A percentile compares a stretch with the other conserved stretches of the same genome.
Conservation (phyloP, 2,797 vertebrate genomes). For the Sandelia bainsii region DNA sequence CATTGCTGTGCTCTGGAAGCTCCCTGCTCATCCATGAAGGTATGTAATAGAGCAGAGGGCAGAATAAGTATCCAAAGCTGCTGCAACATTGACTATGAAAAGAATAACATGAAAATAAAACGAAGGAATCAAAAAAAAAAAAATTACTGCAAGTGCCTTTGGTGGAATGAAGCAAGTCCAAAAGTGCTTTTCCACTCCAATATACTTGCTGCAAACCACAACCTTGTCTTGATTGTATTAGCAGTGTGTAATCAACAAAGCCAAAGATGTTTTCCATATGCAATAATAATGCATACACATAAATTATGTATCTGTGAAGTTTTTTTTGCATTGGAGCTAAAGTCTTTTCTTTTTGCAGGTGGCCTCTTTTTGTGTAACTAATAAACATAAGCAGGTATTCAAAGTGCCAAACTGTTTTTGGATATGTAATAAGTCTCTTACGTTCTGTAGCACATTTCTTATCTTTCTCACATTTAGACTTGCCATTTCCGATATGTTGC, state of each 20-base stretch:
- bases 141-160: background rate
- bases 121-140: conserved; percentile 2
- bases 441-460: too few species aligned
- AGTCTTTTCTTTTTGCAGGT: conserved; percentile 59
- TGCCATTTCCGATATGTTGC: background rate
- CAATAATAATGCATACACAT: background rate
- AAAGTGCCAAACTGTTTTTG: conserved; percentile 32
- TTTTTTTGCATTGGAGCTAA: conserved; percentile 6
- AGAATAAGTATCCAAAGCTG: background rate
- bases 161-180: background rate
- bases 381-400: conserved; percentile 70
- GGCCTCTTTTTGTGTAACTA: conserved; percentile 20
- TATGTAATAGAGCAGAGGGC: background rate
- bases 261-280: background rate
- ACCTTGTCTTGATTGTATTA: background rate
- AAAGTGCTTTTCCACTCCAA: too few species aligned
- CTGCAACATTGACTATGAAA: conserved; percentile 2
- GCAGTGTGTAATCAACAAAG: background rate
- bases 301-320: background rate
- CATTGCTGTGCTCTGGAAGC: conserved; percentile 36
- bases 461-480: conserved; percentile 7
- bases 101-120: too few species aligned
- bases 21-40: conserved; percentile 32
- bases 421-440: background rate
- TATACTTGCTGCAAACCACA: background rate